Base-by-base conservation (phyloP, 2,797 vertebrate species). In the Cetoscarus ocellatus region DNA sequence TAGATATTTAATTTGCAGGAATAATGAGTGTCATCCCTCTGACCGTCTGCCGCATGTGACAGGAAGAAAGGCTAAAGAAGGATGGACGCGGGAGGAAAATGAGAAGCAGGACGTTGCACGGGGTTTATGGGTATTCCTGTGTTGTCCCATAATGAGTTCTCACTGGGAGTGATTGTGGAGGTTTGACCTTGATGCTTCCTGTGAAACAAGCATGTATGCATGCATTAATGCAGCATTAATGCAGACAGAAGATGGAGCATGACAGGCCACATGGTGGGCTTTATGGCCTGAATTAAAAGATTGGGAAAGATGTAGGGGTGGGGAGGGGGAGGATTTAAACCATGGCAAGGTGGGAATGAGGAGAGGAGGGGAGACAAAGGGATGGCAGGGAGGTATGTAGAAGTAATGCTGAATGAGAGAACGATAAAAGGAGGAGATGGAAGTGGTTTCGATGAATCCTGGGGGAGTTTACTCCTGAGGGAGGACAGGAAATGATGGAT, bases 81-180 rank as follows among this genome's bases (percentile, higher is more conserved):
- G 36, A n/a, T n/a, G n/a, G n/a, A 5, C 60, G 53, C 7, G n/a
- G 34, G 18, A 19, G 10, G 51, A 11, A 70, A 72, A 75, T 54
- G 58, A 80, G 70, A 51, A 56, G 65, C 49, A 2, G 50, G 72
- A 19, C 5, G 61, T 57, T 17, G 54, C 53, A 47, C 18, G 8
- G 53, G 27, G 66, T 44, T 71, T 54, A 61, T 38, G 77, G 64
- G 52, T 58, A 10, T 45, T 57, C 43, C 53, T 52, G 17, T 17
- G 61, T 38, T 55, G 35, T 58, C 64, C 43, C 19, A 13, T 84
- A 84, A 88, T 73, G 62, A 82, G 77, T 10, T 68, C 65, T 61
- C 0, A 4, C n/a, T 19, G 39, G 19, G 70, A 75, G 38, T 7
- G 61, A 79, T 73, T 13, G 61, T 8, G 40, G 39, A 48, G 62